Evolutionary conservation across 2,797 vertebrate genomes (phyloP).

Genomic region (Hybognathus amarus): DNA sequence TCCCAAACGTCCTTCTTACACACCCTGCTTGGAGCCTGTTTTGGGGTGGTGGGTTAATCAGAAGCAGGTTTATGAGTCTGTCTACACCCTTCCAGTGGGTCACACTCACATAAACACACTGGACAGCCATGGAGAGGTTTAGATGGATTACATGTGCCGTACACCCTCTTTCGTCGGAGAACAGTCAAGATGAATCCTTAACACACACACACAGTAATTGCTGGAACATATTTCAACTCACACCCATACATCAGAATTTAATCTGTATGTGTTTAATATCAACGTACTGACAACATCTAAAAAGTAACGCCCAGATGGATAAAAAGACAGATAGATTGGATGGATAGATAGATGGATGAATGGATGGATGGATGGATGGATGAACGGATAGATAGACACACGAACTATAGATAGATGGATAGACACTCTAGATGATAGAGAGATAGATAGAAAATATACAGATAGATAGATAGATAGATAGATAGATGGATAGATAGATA

Average conservation of each 20-base stretch:
- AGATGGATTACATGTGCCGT: conserved; percentile 22
- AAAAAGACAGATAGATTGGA: neutral
- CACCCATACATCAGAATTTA: conserved; percentile 7
- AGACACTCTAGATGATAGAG: too few species aligned
- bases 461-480: neutral
- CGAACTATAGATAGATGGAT: too few species aligned
- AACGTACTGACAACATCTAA: neutral
- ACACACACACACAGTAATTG: conserved; percentile 11
- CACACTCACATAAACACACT: conserved; percentile 41
- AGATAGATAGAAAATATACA: too few species aligned
- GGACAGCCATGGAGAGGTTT: conserved; percentile 28
- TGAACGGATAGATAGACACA: too few species aligned
- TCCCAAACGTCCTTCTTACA: conserved; percentile 35
- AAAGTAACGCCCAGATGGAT: neutral
- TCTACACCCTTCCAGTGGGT: conserved; percentile 58
- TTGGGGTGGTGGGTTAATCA: conserved; percentile 50
- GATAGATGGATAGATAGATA: neutral
- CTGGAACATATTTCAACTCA: conserved; percentile 11
- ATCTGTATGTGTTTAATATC: conserved; percentile 10
- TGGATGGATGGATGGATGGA: neutral
- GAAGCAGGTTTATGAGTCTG: conserved; percentile 45
- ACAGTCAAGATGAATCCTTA: conserved; percentile 23
- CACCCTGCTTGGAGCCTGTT: conserved; percentile 35
- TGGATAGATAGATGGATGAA: neutral
- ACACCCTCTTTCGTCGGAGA: conserved; percentile 12